Evolutionary conservation across 2,113 vertebrate species (phyloP).

Genomic region (Mormyrus iriodes): DNA sequence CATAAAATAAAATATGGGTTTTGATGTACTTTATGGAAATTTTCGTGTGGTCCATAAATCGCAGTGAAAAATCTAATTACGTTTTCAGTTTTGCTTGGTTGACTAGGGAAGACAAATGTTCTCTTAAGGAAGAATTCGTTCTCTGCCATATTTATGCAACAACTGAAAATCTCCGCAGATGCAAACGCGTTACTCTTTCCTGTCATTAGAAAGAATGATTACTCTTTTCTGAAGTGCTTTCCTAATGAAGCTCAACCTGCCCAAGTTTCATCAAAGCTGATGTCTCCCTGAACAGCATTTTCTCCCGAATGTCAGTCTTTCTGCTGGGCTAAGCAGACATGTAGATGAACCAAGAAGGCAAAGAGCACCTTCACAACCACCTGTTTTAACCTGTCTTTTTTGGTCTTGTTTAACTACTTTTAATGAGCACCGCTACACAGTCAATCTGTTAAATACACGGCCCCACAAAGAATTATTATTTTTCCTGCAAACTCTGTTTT

Average conservation of each 20-base stretch:
- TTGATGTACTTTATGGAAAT: conserved; percentile 78
- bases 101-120: neutral
- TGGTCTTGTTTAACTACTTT: neutral
- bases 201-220: conserved; percentile 4
- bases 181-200: neutral
- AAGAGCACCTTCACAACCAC: neutral
- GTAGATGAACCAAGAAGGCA: no score
- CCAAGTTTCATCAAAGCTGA: neutral
- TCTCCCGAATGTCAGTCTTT: neutral
- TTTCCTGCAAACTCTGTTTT: neutral
- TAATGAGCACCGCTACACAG: neutral
- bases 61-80: conserved; percentile 10
- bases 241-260: neutral
- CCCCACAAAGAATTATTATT: neutral
- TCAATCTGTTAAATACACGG: neutral
- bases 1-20: conserved; percentile 99
- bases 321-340: neutral
- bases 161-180: neutral
- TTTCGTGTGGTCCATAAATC: conserved; percentile 25
- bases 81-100: neutral
- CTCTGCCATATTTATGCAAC: conserved; percentile 4
- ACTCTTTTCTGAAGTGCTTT: conserved; percentile 15
- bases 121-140: neutral
- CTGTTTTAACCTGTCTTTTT: neutral
- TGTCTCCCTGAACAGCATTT: neutral